Evolutionary conservation across 2,113 vertebrate genomes (phyloP).

Genomic region (Colius striatus): DNA sequence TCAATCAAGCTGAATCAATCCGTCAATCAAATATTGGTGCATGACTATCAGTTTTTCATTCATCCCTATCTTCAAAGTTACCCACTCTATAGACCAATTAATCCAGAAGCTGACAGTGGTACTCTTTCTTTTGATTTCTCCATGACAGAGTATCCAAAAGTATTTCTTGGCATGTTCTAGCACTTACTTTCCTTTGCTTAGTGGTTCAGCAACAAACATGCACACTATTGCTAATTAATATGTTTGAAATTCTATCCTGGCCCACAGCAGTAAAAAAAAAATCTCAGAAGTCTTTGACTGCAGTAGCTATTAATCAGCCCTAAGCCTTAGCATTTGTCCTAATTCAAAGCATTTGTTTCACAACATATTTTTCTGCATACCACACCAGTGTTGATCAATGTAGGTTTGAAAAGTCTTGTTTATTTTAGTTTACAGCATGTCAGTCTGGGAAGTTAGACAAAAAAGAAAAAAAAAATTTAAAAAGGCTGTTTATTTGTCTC

Average conservation of each 20-base stretch:
- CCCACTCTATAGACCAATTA: conserved; percentile 31
- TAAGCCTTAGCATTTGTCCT: conserved; percentile 57
- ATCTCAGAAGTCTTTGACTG: conserved; percentile 55
- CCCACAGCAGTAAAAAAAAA: conserved; percentile 24
- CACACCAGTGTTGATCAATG: conserved; percentile 38
- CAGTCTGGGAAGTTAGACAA: conserved; percentile 54
- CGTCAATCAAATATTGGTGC: conserved; percentile 10
- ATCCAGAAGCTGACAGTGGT: conserved; percentile 22
- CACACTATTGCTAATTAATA: conserved; percentile 65
- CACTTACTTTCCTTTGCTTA: conserved; percentile 54
- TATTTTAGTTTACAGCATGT: conserved; percentile 44
- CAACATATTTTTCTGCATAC: conserved; percentile 59
- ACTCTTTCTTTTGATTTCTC: conserved; percentile 51
- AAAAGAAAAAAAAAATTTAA: not conserved
- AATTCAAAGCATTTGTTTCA: conserved; percentile 64
- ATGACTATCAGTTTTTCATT: conserved; percentile 15
- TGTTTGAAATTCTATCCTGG: conserved; percentile 66
- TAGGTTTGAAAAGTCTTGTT: conserved; percentile 55
- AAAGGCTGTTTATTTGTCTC: conserved; percentile 60
- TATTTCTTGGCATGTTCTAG: conserved; percentile 61
- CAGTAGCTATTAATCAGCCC: conserved; percentile 54
- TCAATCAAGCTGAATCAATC: conserved; percentile 17
- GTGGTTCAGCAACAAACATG: conserved; percentile 62
- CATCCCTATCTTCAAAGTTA: conserved; percentile 35
- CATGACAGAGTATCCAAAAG: conserved; percentile 44